A percentile compares a stretch with the other conserved stretches of the same genome.
Evolutionary conservation across 2,113 vertebrate genomes (phyloP).

Genomic region (Percina caprodes): DNA sequence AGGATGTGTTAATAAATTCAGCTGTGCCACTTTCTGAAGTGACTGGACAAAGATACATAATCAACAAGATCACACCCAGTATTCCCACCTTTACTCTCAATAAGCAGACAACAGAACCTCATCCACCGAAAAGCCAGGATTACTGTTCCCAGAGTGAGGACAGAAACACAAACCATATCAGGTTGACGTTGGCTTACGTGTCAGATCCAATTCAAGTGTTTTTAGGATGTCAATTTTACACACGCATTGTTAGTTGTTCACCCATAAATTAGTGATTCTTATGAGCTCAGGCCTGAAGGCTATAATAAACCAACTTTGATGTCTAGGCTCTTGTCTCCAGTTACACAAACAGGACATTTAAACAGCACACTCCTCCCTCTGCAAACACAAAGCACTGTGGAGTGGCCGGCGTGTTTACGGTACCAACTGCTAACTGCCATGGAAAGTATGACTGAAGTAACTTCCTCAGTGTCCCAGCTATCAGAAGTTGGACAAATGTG

Average conservation of each 20-base stretch:
- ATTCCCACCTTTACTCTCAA: not conserved
- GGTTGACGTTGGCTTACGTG: slow-evolving; percentile 6
- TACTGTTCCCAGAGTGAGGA: slow-evolving; percentile 23
- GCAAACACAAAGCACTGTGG: slow-evolving; percentile 56
- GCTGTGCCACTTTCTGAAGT: not conserved
- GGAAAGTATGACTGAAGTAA: slow-evolving; percentile 67
- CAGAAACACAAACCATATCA: slow-evolving; percentile 50
- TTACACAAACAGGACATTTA: slow-evolving; percentile 62
- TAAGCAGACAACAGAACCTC: slow-evolving; percentile 21
- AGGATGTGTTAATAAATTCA: not conserved
- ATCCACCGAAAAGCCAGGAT: slow-evolving; percentile 32
- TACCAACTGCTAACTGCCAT: slow-evolving; percentile 45
- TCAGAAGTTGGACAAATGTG: slow-evolving; percentile 55
- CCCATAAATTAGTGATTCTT: slow-evolving; percentile 20
- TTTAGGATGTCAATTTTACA: slow-evolving; percentile 3
- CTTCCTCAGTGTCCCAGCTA: slow-evolving; percentile 66
- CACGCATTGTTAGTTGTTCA: not conserved
- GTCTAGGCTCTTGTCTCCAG: slow-evolving; percentile 20
- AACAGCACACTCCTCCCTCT: slow-evolving; percentile 51
- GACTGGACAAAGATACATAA: not conserved
- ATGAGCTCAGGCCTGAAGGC: slow-evolving; percentile 18
- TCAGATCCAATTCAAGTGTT: slow-evolving; percentile 10
- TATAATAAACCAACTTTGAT: slow-evolving; percentile 30
- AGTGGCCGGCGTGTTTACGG: slow-evolving; percentile 41
- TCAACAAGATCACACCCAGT: slow-evolving; percentile 6